Evolutionary conservation across 2,888 invertebrate genomes (phyloP).

Genomic region (Mesorhabditis sp.): DNA sequence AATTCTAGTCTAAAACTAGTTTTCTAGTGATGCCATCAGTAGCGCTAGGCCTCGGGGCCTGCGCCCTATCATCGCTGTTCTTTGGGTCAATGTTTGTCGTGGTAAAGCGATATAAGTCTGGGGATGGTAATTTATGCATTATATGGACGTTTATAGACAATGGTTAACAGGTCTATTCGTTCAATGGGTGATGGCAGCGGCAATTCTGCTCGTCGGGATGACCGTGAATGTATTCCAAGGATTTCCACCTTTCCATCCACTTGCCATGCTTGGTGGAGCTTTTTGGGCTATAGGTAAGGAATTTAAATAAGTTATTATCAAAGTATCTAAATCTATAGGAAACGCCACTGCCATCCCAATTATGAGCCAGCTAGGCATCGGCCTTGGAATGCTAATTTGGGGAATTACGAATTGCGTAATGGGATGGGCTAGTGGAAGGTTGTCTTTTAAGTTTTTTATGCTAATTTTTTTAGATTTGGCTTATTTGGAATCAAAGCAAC

Average conservation of each 20-base stretch:
- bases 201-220: constrained; percentile 59
- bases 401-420: constrained; percentile 59
- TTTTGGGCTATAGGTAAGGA: constrained; percentile 61
- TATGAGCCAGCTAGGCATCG: constrained; percentile 51
- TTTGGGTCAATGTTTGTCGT: constrained; percentile 63
- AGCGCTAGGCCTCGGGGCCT: constrained; percentile 58
- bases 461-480: constrained; percentile 39
- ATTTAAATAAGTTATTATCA: constrained; percentile 6
- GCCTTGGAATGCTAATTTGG: constrained; percentile 63
- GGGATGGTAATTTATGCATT: constrained; percentile 48
- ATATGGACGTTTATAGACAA: neutral
- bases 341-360: constrained; percentile 62
- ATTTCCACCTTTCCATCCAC: constrained; percentile 60
- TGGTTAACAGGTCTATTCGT: constrained; percentile 61
- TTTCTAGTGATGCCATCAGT: neutral
- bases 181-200: constrained; percentile 62
- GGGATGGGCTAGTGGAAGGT: constrained; percentile 54
- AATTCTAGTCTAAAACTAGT: no score
- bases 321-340: constrained; percentile 47
- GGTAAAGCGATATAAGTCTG: constrained; percentile 60
- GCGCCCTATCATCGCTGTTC: constrained; percentile 59
- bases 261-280: constrained; percentile 63
- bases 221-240: constrained; percentile 56
- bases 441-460: neutral
- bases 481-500: constrained; percentile 48